Evolutionary conservation across 2,113 vertebrate species (phyloP), one percentile per base, ranked within the genome.

Genomic region (Malurus alboscapulatus): DNA sequence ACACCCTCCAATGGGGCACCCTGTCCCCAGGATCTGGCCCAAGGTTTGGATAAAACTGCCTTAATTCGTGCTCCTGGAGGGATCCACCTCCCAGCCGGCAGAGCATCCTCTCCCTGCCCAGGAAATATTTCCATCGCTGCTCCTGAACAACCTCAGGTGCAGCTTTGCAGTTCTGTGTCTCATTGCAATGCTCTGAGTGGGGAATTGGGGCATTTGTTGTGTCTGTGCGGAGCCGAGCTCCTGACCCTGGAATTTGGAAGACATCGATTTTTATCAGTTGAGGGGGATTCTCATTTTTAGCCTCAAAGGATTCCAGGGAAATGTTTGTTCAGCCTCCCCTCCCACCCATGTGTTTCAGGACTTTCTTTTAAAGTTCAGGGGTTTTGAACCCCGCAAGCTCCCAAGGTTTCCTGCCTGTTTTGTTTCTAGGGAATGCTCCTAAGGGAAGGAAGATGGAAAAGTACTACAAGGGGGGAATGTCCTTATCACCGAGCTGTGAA

Each of bases 401-500:
- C n/a, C 58, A 16, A 47, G 55, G 77, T 34, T 89, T 91, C 55
- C 94, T 96, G 75, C 87, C 58, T 68, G 42, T 12, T 92, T 42
- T 72, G 44, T 58, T 85, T 62, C 55, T 51, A 67, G 71, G 44
- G 48, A 88, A 71, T 21, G 54, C 74, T 62, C 47, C 54, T 12
- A 50, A 74, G 36, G 58, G 59, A 69, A 88, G 93, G 72, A 78
- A 54, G 86, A 73, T 47, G 67, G 59, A 85, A 84, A 94, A 96
- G 82, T 47, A 61, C 69, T 78, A 3, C 0, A 7, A 36, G 68
- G 61, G 30, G 53, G n/a, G 48, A 94, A 94, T 84, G 87, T 82
- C 91, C 96, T 95, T 74, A 83, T 78, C 88, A 61, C 68, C 3
- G 3, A 79, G 74, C 93, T 74, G 84, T 95, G 95, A 95, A 96